Evolutionary conservation across 2,113 vertebrate species (phyloP).

Genomic region (Anser cygnoides): DNA sequence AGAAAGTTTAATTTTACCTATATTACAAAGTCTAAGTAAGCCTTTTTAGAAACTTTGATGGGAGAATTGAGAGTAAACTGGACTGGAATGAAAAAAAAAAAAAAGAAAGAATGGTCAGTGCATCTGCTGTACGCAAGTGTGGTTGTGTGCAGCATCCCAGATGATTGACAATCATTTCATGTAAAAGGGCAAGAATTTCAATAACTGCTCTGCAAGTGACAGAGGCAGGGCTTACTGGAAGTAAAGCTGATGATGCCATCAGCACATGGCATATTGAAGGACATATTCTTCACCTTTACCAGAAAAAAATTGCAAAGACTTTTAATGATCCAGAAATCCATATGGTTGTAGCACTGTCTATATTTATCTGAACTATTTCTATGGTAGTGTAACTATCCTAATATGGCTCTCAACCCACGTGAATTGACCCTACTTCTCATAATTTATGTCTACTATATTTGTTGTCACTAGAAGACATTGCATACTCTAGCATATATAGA

Average conservation of each 20-base stretch:
- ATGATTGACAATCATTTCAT: accelerated
- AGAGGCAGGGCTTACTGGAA: not conserved
- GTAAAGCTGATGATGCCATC: not conserved
- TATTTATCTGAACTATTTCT: not conserved
- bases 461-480: not conserved
- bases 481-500: not conserved
- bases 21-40: not conserved
- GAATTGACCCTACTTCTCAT: not conserved
- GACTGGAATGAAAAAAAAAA: not conserved
- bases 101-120: not conserved
- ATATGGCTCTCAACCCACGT: not conserved
- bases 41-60: not conserved
- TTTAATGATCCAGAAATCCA: not conserved
- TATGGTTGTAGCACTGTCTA: not conserved
- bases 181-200: not conserved
- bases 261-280: not conserved
- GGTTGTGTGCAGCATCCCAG: not conserved
- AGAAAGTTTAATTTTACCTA: not conserved
- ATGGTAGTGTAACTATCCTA: not conserved
- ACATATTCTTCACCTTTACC: not conserved
- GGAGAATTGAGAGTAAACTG: not conserved
- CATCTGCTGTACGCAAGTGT: not conserved
- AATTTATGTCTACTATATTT: not conserved
- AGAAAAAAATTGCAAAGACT: not conserved
- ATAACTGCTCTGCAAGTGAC: not conserved